Percentiles rank a stretch among this genome's conserved stretches.
Evolutionary conservation across 2,797 vertebrate species (phyloP).

Genomic region (Pyrocephalus nanus): DNA sequence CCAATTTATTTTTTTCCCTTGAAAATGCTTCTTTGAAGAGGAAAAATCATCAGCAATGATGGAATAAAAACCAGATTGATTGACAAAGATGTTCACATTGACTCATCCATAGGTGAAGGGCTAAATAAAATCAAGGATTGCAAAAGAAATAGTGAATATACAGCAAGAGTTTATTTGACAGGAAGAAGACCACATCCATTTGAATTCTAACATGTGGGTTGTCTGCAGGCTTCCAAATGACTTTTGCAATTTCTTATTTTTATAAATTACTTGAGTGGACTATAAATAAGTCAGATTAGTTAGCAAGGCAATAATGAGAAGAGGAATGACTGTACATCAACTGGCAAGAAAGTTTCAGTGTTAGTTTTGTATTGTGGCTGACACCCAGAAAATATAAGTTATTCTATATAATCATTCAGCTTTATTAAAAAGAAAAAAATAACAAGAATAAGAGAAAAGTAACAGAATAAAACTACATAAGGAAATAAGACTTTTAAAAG

Average conservation of each 20-base stretch:
- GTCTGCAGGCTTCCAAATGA: conserved; percentile 21
- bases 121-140: conserved; percentile 15
- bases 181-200: not conserved
- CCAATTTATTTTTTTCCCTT: not conserved
- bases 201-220: not conserved
- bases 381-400: conserved; percentile 66
- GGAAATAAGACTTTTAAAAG: conserved; percentile 45
- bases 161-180: conserved; percentile 12
- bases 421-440: conserved; percentile 41
- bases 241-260: conserved; percentile 55
- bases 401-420: conserved; percentile 56
- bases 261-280: conserved; percentile 58
- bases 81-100: not conserved
- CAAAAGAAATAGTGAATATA: not conserved
- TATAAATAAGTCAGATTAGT: conserved; percentile 55
- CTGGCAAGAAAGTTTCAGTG: conserved; percentile 53
- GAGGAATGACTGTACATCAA: conserved; percentile 45
- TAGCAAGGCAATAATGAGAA: conserved; percentile 53
- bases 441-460: conserved; percentile 49
- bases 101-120: not conserved
- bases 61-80: not conserved
- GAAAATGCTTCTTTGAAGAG: conserved; percentile 10
- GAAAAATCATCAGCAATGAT: not conserved
- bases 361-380: conserved; percentile 50
- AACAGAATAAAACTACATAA: conserved; percentile 42